Conservation (phyloP, 92 coral and sea anemone species). For the Heliopora coerulea region DNA sequence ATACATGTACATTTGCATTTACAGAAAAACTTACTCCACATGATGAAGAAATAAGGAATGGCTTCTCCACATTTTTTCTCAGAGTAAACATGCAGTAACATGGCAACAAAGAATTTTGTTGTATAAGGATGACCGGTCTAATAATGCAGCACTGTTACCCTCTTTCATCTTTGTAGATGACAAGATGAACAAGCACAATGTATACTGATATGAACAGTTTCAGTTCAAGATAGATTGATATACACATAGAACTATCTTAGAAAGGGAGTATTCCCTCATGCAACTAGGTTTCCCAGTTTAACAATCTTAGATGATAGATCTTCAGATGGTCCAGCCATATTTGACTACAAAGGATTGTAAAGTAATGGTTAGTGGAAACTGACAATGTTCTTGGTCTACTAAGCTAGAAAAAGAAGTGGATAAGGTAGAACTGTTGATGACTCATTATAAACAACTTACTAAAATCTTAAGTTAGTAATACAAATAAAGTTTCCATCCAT, state of each 20-base stretch:
- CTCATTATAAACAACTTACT: background rate
- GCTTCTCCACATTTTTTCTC: slow-evolving; percentile 17
- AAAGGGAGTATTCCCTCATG: slow-evolving; percentile 40
- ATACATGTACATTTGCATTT: background rate
- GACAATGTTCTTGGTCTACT: background rate
- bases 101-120: slow-evolving; percentile 17
- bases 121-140: background rate
- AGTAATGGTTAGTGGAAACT: slow-evolving; percentile 1
- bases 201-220: background rate
- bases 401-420: background rate
- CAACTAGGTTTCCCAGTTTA: background rate
- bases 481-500: background rate
- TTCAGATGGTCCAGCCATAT: background rate
- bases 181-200: no score
- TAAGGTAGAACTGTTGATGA: background rate
- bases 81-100: slow-evolving; percentile 31
- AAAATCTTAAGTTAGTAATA: background rate
- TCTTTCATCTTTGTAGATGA: no score
- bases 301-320: background rate
- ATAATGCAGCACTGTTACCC: background rate
- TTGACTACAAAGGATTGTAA: slow-evolving; percentile 3
- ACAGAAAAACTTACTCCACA: slow-evolving; percentile 33
- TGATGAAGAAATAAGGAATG: slow-evolving; percentile 4
- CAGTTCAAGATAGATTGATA: background rate
- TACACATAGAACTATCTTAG: background rate